Evolutionary conservation across 1,140 invertebrate species (phyloP).

Genomic region (Tribolium castaneum): DNA sequence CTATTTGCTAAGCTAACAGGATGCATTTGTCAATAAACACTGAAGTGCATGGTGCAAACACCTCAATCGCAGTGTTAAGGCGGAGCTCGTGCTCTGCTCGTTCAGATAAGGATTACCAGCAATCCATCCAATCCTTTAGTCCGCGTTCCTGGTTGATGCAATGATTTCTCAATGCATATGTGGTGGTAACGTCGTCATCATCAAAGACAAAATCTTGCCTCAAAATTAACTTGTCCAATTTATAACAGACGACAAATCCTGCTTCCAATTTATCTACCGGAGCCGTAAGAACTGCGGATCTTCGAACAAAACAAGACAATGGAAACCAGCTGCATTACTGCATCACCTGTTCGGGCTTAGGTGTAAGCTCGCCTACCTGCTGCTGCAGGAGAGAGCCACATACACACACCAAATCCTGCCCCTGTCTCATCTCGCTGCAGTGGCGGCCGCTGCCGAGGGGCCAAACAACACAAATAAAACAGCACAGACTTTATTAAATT

Average conservation of each 20-base stretch:
- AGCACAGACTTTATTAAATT: no score
- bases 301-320: conserved; percentile 18
- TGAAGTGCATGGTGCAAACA: conserved; percentile 49
- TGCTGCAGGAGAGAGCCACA: conserved; percentile 9
- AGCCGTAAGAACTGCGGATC: conserved; percentile 23
- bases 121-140: conserved; percentile 38
- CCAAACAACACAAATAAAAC: no score
- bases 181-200: neutral
- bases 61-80: conserved; percentile 53
- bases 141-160: neutral
- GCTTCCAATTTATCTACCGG: conserved; percentile 17
- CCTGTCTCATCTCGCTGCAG: neutral
- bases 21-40: conserved; percentile 43
- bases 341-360: conserved; percentile 27
- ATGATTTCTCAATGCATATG: conserved; percentile 7
- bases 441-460: no score
- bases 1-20: conserved; percentile 40
- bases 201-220: neutral
- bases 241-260: conserved; percentile 16
- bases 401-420: conserved; percentile 26
- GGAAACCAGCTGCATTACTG: conserved; percentile 32
- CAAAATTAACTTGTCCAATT: conserved; percentile 27
- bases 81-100: conserved; percentile 49
- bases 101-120: conserved; percentile 51
- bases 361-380: conserved; percentile 12